Evolutionary conservation across 2,888 invertebrate genomes (phyloP), one percentile per base, ranked within the genome.

Genomic region (Rhaphigaster nebulosa): DNA sequence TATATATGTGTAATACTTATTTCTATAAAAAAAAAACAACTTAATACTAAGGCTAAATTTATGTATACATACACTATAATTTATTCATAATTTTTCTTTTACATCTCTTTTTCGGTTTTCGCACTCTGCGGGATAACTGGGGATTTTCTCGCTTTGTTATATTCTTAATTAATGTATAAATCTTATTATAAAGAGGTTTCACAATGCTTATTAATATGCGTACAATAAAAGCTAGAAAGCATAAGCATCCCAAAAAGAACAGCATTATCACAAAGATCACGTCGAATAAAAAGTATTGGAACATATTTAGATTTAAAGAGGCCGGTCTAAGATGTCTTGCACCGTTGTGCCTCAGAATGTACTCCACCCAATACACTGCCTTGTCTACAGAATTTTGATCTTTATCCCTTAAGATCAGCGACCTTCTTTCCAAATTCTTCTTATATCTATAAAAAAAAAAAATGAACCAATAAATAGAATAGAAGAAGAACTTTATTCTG

Each of bases 321-420:
- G 93, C 92, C 20, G 93, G 92, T 87, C 92, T 91, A 12, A 93
- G 91, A 90, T 92, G 92, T 15, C 80, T 41, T 2, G 92, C 92
- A 0, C 95, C 95, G 90, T 94, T 94, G 92, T 96, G 95, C 56
- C 95, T 94, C 26, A 95, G 93, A 0, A 96, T 95, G 92, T 96
- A 95, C 93, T 96, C 96, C 88, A 95, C 94, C 96, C 96, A 96
- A 93, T 95, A 96, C 1, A 95, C 94, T 0, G 95, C 95, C 50
- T 95, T 95, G 70, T 96, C 95, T 91, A 96, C 92, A 0, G 96
- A 95, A n/a, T 94, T 94, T 92, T 94, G 93, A 0, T 95, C 95
- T 45, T 96, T 94, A 92, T 96, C 96, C 15, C 91, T 91, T 88
- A 92, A 92, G 26, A 92, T 87, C 5, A 87, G 60, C 12, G 92